These are phyloP conservation scores for Chrysolina americana DNA, from an alignment of 2,888 invertebrate species.

Conservation along the genomic window DNA sequence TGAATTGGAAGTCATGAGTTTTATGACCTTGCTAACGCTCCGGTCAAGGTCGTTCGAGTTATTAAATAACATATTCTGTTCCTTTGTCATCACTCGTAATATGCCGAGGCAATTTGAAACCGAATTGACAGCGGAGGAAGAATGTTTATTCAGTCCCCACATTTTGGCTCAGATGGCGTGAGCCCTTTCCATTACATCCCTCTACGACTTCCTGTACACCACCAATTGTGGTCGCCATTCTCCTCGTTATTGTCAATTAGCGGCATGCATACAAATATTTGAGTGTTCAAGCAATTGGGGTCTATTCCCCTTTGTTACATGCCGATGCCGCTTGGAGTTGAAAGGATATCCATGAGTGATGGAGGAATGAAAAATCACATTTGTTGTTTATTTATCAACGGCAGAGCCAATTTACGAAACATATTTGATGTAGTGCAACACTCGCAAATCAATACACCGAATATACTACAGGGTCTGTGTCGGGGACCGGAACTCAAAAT, in stretches of 20 bases:
- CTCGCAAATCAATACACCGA: too few species aligned
- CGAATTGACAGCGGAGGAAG: not conserved
- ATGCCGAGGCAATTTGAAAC: not conserved
- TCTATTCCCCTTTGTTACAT: not conserved
- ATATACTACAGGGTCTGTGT: too few species aligned
- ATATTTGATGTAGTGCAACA: too few species aligned
- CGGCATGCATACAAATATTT: conserved; percentile 10
- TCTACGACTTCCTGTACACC: conserved; percentile 13
- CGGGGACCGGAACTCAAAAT: too few species aligned
- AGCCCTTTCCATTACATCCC: conserved; percentile 2
- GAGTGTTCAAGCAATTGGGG: conserved; percentile 7
- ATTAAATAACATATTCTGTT: not conserved
- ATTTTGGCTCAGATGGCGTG: not conserved
- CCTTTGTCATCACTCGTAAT: not conserved
- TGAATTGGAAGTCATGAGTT: too few species aligned
- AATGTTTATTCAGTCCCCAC: not conserved
- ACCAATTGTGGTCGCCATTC: conserved; percentile 8
- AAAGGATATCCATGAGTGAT: not conserved
- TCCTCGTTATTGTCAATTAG: conserved; percentile 16
- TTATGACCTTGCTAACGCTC: too few species aligned
- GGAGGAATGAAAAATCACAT: not conserved
- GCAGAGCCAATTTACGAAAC: too few species aligned
- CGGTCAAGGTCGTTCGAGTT: not conserved
- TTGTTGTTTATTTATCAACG: too few species aligned
- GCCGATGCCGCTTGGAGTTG: not conserved